Base-by-base conservation (phyloP, 2,113 vertebrate genomes). In the Cebus imitator region DNA sequence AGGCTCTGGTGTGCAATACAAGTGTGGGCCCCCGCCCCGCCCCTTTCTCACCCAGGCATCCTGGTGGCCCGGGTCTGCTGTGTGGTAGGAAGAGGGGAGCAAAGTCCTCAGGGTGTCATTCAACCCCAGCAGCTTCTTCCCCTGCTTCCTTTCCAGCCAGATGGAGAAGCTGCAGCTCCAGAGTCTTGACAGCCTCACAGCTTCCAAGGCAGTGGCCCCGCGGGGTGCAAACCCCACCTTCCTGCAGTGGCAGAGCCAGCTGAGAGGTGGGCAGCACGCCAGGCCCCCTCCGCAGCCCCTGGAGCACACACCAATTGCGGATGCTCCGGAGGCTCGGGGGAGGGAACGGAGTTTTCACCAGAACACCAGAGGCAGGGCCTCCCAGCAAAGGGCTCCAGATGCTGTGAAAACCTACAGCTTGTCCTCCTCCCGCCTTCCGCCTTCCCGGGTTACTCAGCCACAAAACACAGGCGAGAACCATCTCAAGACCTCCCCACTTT, bases 121-220 rank as follows among this genome's bases (percentile, higher is more conserved):
- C 79, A 50, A 18, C 32, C 83, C 6, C 3, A 68, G 32, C 79
- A 58, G 55, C 78, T 75, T 55, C 90, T 86, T 37, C 40, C 50
- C 35, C 13, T 12, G 20, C 82, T 93, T 93, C 91, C 93, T 96
- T 91, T 88, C 86, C 45, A 93, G 87, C 92, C 96, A 91, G 93
- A 89, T 93, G 96, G 90, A 91, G 76, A 86, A 91, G 80, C 14
- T 76, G 95, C 30, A 21, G 87, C 79, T 87, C 66, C 78, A 81
- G 66, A 76, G 50, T 32, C 83, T 70, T 95, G 95, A 96, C 89
- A 89, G 91, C 90, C 68, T 79, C 32, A 0, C 9, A 6, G 83
- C 90, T 97, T 96, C 95, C 87, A 78, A 81, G 32, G 82, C 8
- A 0, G 45, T 32, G 86, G 90, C 95, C 93, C 66, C 78, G 30